Evolutionary conservation across 2,888 invertebrate species (phyloP), one percentile per base, ranked within the genome.

Genomic region (Taenaris catops): DNA sequence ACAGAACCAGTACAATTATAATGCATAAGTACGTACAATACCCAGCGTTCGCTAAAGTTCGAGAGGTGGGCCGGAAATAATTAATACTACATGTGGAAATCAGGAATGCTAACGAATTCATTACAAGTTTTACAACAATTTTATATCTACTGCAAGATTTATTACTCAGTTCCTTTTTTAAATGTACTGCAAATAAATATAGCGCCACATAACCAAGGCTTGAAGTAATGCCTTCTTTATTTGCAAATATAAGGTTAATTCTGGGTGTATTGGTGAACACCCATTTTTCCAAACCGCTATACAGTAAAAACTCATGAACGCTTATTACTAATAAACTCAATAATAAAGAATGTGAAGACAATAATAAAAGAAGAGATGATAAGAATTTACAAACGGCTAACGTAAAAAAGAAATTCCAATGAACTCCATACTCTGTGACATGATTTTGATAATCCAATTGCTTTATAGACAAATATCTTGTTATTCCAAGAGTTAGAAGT

Each of bases 321-420:
- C 87, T 45, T 19, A 93, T 58, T 6, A 92, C 60, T 29, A 87
- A 39, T 7, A 91, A 51, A 28, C 92, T 90, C 16, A 89, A 68
- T 3, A 89, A 40, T 27, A 91, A 75, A 9, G 91, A 67, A 25
- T 86, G 69, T 17, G 83, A 70, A 1, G 91, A 66, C 4, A 89
- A 65, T 27, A 75, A 87, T 25, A 93, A 72, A 21, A 94, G 55
- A 4, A 91, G 46, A 0, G 91, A 91, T 19, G 93, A 92, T 8
- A 94, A 58, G 1, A 96, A 64, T 75, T 95, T 96, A 8, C 96
- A 92, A 20, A 92, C 75, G 1, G 95, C 96, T 36, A 99, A 78
- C 0, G 98, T 98, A 49, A 97, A 92, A 72, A 99, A 99, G 68
- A 99, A 99, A 75, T 99, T 99, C 96, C 98, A 97, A 70, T 99